Evolutionary conservation across 2,113 vertebrate genomes (phyloP).

Genomic region (Phalacrocorax aristotelis): DNA sequence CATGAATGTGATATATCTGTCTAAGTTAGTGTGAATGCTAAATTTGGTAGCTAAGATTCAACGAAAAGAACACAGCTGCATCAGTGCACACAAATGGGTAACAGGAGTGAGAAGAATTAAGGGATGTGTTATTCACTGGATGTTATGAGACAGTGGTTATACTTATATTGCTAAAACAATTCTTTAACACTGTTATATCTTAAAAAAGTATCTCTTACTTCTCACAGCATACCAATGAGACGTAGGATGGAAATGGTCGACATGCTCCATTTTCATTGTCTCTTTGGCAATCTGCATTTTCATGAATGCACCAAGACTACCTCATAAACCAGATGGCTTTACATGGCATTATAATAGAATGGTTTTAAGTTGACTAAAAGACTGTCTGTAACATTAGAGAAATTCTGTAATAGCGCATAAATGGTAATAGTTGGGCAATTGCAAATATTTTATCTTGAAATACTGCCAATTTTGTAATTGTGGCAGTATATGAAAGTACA

Average conservation of each 20-base stretch:
- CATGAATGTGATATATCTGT: not conserved
- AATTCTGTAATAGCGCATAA: not conserved
- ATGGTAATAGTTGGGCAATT: not conserved
- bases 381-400: not conserved
- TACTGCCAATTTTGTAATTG: not conserved
- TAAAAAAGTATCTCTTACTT: not conserved
- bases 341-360: not conserved
- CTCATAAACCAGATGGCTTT: not conserved
- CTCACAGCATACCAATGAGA: not conserved
- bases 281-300: not conserved
- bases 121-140: not conserved
- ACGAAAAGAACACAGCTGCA: not conserved
- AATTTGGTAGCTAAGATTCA: not conserved
- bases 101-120: not conserved
- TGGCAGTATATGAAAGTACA: not conserved
- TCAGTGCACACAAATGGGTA: not conserved
- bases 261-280: not conserved
- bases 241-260: not conserved
- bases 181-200: not conserved
- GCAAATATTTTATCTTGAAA: not conserved
- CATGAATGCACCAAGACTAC: not conserved
- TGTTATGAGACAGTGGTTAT: not conserved
- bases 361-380: not conserved
- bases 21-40: not conserved
- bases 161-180: not conserved